Evolutionary conservation across 2,113 vertebrate genomes (phyloP).

Genomic region (Lethenteron reissneri): DNA sequence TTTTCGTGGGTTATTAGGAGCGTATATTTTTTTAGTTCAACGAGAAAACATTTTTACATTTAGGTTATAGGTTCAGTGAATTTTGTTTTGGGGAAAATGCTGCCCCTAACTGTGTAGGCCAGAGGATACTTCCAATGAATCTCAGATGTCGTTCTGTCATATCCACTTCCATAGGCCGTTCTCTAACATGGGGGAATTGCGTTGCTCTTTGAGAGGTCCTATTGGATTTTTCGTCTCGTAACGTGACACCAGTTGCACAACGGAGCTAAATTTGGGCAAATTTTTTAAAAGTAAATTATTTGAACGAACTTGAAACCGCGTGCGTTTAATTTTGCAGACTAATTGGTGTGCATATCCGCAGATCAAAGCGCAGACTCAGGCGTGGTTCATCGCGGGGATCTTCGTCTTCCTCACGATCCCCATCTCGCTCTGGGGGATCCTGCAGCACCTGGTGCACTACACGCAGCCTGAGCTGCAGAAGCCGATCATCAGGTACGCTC

Average conservation of each 20-base stretch:
- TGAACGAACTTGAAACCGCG: too few species aligned
- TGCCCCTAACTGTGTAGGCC: too few species aligned
- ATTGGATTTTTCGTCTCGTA: not conserved
- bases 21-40: too few species aligned
- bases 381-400: slow-evolving; percentile 91
- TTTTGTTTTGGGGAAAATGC: too few species aligned
- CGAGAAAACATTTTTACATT: too few species aligned
- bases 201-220: not conserved
- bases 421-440: slow-evolving; percentile 81
- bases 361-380: slow-evolving; percentile 49
- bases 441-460: slow-evolving; percentile 88
- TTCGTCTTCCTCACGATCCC: slow-evolving; percentile 89
- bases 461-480: slow-evolving; percentile 90
- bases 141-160: too few species aligned
- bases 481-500: slow-evolving; percentile 74
- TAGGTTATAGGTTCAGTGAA: too few species aligned
- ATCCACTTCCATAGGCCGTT: not conserved
- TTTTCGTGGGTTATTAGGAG: too few species aligned
- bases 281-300: not conserved
- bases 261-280: not conserved
- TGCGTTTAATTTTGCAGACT: not conserved
- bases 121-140: too few species aligned
- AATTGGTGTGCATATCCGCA: not conserved
- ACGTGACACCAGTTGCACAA: not conserved
- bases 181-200: not conserved